Evolutionary conservation across 2,797 vertebrate species (phyloP).

Genomic region (Tenualosa thibaudeaui): DNA sequence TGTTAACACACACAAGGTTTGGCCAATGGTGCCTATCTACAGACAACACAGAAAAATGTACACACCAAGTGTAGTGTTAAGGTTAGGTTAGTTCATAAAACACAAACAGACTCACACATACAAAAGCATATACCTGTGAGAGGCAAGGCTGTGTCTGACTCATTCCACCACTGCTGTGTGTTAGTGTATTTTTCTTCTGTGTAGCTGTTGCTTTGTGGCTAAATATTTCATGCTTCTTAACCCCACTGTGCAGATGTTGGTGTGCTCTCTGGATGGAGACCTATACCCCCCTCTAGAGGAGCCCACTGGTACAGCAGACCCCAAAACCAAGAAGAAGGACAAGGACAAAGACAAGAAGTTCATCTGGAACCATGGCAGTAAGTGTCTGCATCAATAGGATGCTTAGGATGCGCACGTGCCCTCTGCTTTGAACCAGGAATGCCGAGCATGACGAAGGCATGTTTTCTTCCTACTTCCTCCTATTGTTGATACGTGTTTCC

Average conservation of each 20-base stretch:
- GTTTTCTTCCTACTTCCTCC: too few relatives aligned
- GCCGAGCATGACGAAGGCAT: too few relatives aligned
- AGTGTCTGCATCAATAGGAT: constrained; percentile 51
- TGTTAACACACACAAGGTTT: too few relatives aligned
- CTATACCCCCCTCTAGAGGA: constrained; percentile 95
- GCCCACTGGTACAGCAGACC: constrained; percentile 83
- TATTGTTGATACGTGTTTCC: too few relatives aligned
- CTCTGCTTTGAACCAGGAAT: too few relatives aligned
- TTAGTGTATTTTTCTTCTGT: not conserved
- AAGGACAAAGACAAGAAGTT: constrained; percentile 98
- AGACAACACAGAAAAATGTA: too few relatives aligned
- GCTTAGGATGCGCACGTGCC: too few relatives aligned
- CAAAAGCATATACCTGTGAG: too few relatives aligned
- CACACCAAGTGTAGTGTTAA: too few relatives aligned
- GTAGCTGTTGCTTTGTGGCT: not conserved
- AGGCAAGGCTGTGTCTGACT: not conserved
- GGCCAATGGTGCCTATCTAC: too few relatives aligned
- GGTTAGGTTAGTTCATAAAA: too few relatives aligned
- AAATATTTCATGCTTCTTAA: not conserved
- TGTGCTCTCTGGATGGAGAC: constrained; percentile 95
- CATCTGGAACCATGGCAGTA: constrained; percentile 95
- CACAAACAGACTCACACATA: too few relatives aligned
- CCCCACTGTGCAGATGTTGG: constrained; percentile 83
- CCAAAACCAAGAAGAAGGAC: constrained; percentile 95
- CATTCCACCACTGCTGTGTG: not conserved